Base-by-base conservation (phyloP, 2,888 invertebrate genomes). In the Lepidocyrtinus sp. region DNA sequence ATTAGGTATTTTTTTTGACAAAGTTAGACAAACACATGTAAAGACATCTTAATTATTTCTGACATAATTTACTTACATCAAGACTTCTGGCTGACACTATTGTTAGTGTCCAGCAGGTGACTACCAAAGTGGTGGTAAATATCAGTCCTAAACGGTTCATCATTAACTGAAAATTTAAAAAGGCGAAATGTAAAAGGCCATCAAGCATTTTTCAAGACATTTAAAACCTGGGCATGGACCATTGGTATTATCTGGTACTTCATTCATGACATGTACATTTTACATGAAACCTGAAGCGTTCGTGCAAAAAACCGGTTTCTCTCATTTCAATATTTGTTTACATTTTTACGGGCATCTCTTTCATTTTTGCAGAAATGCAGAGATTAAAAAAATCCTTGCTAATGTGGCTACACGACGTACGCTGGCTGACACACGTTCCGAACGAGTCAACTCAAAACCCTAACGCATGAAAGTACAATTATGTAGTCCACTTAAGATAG, bases 141-240 rank as follows among this genome's bases (percentile, higher is more conserved):
- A 63, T 75, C 75, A 75, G 70, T 75, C 69, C 26, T n/a, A 68
- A 68, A 61, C 59, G 69, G 45, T 69, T 75, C 75, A 75, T 75
- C 63, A 63, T 75, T 26, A n/a, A 22, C 25, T 36, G 25, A 61
- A 65, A 68, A 19, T 46, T 21, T 17, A 74, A 74, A 67, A 22
- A 36, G 9, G 50, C 24, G 12, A 36, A n/a, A n/a, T n/a, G n/a
- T n/a, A n/a, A n/a, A n/a, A n/a, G n/a, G n/a, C 36, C 36, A 36
- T 36, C 5, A 36, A 36, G 36, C 36, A 36, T 36, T 36, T 36
- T 36, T 36, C 36, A 36, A 7, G 36, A 36, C 5, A 7, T 36
- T 7, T 36, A 36, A 36, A 12, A 12, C 36, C 36, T 36, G 36
- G 36, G 5, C 36, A 12, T 36, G 36, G 36, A 36, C 12, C 36